phyloP scores from a whole-genome alignment of 2,113 vertebrate genomes.

The Taxidea taxus region DNA sequence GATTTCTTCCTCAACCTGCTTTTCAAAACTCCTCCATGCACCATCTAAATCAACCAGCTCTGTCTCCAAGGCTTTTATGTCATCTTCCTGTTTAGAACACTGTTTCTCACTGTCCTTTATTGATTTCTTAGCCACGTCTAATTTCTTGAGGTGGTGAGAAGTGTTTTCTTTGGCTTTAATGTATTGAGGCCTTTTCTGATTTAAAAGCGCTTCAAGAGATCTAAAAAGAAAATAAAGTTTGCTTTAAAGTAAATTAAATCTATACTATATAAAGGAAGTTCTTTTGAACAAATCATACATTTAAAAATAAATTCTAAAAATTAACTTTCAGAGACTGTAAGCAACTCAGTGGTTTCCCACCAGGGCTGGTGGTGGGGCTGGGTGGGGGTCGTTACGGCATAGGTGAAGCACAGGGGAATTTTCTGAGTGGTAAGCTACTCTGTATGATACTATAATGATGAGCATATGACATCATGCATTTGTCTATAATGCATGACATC shows the following conservation, averaged over 20 bases:
- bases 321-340: neutral
- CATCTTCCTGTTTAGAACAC: conserved; percentile 83
- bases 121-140: conserved; percentile 77
- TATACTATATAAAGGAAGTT: neutral
- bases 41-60: conserved; percentile 86
- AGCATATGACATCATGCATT: neutral
- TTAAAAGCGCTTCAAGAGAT: conserved; percentile 85
- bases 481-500: neutral
- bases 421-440: neutral
- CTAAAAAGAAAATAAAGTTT: conserved; percentile 78
- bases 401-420: neutral
- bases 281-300: conserved; percentile 30
- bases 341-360: neutral
- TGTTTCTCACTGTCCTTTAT: conserved; percentile 84
- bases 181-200: conserved; percentile 88
- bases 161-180: conserved; percentile 95
- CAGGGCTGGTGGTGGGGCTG: neutral
- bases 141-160: conserved; percentile 89
- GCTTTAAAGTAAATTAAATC: conserved; percentile 39
- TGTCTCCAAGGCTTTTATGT: conserved; percentile 81
- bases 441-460: neutral
- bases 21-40: conserved; percentile 86
- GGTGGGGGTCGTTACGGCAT: neutral
- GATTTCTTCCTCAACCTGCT: conserved; percentile 81
- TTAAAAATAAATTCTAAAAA: conserved; percentile 27